These are phyloP conservation scores for Neodiprion fabricii DNA, from an alignment of 1,140 invertebrate species.

Conservation along the genomic window DNA sequence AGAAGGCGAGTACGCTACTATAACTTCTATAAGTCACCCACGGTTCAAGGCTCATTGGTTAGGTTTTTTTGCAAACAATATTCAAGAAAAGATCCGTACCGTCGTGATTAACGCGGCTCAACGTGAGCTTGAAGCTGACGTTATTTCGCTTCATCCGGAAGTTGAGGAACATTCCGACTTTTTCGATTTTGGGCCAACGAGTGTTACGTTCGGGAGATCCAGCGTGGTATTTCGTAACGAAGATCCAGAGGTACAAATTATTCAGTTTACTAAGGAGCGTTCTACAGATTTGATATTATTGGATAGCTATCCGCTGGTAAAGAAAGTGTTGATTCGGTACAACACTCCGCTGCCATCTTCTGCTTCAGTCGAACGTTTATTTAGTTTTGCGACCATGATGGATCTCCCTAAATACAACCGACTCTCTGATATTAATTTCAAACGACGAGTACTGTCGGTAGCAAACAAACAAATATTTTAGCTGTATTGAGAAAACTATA, in stretches of 20 bases:
- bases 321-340: slow-evolving; percentile 9
- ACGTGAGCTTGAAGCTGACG: slow-evolving; percentile 11
- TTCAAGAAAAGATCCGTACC: slow-evolving; percentile 13
- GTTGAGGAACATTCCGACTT: slow-evolving; percentile 11
- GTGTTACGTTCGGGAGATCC: slow-evolving; percentile 16
- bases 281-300: slow-evolving; percentile 10
- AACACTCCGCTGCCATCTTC: slow-evolving; percentile 16
- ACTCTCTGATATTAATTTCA: slow-evolving; percentile 14
- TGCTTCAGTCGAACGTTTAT: slow-evolving; percentile 11
- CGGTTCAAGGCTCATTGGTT: slow-evolving; percentile 10
- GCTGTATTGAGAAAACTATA: too few species aligned
- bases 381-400: slow-evolving; percentile 17
- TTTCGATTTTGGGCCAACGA: slow-evolving; percentile 14
- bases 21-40: slow-evolving; percentile 13
- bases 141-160: slow-evolving; percentile 4
- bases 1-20: slow-evolving; percentile 12
- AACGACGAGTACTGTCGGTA: slow-evolving; percentile 14
- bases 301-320: slow-evolving; percentile 15
- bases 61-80: not conserved
- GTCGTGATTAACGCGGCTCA: slow-evolving; percentile 13
- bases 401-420: slow-evolving; percentile 14
- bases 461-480: not conserved
- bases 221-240: slow-evolving; percentile 9
- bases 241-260: slow-evolving; percentile 16
- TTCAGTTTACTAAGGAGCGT: slow-evolving; percentile 14